phyloP scores from a whole-genome alignment of 2,113 vertebrate genomes.

The Oreochromis spilurus region DNA sequence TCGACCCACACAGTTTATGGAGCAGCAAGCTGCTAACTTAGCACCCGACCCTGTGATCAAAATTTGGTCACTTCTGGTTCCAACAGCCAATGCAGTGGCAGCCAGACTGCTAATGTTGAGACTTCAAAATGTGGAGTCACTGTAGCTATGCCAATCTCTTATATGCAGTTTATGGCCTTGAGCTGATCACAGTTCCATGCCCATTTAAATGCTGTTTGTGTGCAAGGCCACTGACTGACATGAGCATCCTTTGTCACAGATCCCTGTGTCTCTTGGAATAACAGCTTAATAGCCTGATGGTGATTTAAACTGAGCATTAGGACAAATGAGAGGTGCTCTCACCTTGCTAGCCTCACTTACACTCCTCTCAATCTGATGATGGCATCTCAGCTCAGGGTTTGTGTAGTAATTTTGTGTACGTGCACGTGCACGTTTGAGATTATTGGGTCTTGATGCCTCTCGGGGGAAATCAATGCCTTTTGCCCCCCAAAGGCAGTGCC shows the following conservation, averaged over 20 bases:
- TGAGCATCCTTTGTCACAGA: neutral
- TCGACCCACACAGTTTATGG: neutral
- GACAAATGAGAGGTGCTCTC: neutral
- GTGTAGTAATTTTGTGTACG: neutral
- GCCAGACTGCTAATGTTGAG: neutral
- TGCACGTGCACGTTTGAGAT: neutral
- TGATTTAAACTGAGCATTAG: constrained; percentile 5
- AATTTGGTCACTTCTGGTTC: neutral
- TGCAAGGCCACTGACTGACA: neutral
- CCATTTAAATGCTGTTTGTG: neutral
- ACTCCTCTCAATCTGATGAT: constrained; percentile 19
- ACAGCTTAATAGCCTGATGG: neutral
- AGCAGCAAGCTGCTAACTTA: neutral
- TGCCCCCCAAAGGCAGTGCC: constrained; percentile 64
- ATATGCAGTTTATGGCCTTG: neutral
- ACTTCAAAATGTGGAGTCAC: neutral
- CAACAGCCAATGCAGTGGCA: neutral
- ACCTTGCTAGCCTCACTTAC: neutral
- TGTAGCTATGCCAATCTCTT: neutral
- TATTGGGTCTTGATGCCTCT: constrained; percentile 60
- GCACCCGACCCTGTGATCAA: neutral
- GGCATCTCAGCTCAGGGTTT: neutral
- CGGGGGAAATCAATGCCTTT: constrained; percentile 81
- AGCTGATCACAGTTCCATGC: neutral
- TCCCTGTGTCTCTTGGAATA: neutral